A percentile compares a stretch with the other conserved stretches of the same genome.
Evolutionary conservation across 2,888 invertebrate genomes (phyloP).

Genomic region (Diploptera punctata): DNA sequence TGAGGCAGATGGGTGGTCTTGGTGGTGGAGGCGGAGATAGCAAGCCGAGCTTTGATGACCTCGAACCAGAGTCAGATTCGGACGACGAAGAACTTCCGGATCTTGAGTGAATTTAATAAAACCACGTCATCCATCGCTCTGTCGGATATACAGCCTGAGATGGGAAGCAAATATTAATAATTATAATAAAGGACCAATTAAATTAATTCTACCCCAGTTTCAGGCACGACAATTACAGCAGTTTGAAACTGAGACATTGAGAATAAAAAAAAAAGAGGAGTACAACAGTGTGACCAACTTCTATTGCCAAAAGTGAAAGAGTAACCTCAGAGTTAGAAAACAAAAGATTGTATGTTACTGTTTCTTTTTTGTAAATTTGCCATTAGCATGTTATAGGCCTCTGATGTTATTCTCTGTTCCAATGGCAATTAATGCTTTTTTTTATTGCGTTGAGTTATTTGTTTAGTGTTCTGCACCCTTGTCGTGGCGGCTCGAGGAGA

Average conservation of each 20-base stretch:
- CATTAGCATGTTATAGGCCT: constrained; percentile 6
- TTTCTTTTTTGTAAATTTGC: constrained; percentile 7
- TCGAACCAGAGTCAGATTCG: constrained; percentile 72
- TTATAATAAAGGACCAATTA: constrained; percentile 7
- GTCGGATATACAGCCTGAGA: constrained; percentile 12
- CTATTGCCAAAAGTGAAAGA: constrained; percentile 2
- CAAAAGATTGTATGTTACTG: neutral
- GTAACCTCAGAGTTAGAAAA: constrained; percentile 17
- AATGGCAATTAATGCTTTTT: constrained; percentile 2
- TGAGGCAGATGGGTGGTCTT: constrained; percentile 74
- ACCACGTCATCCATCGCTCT: neutral
- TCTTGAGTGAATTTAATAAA: constrained; percentile 63
- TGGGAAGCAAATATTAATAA: too few species aligned
- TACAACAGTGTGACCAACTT: constrained; percentile 3
- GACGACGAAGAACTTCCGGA: constrained; percentile 83
- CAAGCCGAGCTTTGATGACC: constrained; percentile 77
- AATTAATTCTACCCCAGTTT: neutral
- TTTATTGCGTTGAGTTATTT: constrained; percentile 6
- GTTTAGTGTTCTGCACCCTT: constrained; percentile 12
- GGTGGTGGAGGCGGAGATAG: constrained; percentile 61
- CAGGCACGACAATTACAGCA: neutral
- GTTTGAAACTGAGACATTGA: neutral
- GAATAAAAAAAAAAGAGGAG: neutral
- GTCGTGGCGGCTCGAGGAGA: neutral
- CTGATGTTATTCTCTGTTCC: constrained; percentile 10